phyloP scores from a whole-genome alignment of 2,888 invertebrate species.

The Mythimna albipuncta region DNA sequence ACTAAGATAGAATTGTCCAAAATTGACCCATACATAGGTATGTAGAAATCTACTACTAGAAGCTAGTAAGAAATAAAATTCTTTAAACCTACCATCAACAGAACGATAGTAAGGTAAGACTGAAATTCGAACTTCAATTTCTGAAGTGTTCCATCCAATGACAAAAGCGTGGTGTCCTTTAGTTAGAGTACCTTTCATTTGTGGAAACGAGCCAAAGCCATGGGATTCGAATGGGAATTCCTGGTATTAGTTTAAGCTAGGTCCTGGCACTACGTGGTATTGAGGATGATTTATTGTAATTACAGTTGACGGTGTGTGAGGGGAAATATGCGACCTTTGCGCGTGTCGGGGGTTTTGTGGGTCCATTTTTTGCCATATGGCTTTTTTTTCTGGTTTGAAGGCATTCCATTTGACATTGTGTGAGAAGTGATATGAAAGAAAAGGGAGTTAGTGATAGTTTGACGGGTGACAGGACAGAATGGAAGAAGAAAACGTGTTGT shows the following conservation, averaged over 20 bases:
- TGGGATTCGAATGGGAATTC: slow-evolving; percentile 43
- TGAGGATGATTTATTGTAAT: slow-evolving; percentile 46
- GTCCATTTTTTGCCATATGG: background rate
- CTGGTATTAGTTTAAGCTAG: slow-evolving; percentile 46
- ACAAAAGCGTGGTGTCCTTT: slow-evolving; percentile 1
- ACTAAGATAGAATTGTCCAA: too few species aligned
- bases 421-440: too few species aligned
- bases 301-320: slow-evolving; percentile 12
- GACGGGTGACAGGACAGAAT: too few species aligned
- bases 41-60: too few species aligned
- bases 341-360: background rate
- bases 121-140: background rate
- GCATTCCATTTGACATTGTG: too few species aligned
- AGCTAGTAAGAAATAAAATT: too few species aligned
- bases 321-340: background rate
- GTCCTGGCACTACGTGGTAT: slow-evolving; percentile 38
- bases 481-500: too few species aligned
- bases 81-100: too few species aligned
- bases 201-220: slow-evolving; percentile 61
- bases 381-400: background rate
- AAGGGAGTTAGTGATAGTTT: too few species aligned
- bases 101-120: too few species aligned
- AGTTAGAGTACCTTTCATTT: slow-evolving; percentile 51
- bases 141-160: background rate
- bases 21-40: too few species aligned